phyloP scores from a whole-genome alignment of 1,140 invertebrate species.

The Drosophila nigromelanica region DNA sequence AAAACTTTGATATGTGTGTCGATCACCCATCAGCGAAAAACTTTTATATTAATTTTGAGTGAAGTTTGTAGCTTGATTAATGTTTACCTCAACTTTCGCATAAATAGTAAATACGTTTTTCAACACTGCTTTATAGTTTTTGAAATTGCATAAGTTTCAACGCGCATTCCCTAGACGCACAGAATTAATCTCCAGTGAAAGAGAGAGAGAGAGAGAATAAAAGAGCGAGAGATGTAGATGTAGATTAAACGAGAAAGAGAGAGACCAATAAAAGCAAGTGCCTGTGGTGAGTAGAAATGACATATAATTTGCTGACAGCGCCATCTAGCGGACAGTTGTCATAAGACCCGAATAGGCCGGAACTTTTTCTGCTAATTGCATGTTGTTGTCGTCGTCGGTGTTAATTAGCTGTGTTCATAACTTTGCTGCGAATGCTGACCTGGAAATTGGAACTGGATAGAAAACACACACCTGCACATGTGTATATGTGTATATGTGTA shows the following conservation, averaged over 20 bases:
- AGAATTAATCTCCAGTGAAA: background rate
- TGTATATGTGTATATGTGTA: background rate
- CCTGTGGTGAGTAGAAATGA: background rate
- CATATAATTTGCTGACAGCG: background rate
- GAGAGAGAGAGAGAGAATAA: background rate
- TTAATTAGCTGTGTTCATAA: slow-evolving; percentile 29
- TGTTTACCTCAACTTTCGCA: slow-evolving; percentile 1
- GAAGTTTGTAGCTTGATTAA: background rate
- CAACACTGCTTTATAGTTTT: slow-evolving; percentile 1
- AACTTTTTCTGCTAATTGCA: slow-evolving; percentile 17
- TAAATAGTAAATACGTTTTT: background rate
- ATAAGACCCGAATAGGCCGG: background rate
- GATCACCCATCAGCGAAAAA: background rate
- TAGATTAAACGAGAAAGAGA: background rate
- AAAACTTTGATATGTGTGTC: background rate
- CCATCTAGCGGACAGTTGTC: slow-evolving; percentile 29
- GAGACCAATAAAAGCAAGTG: background rate
- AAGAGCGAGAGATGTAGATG: background rate
- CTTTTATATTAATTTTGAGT: no score
- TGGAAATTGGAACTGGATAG: slow-evolving; percentile 17
- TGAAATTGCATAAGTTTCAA: slow-evolving; percentile 3
- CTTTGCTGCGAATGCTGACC: slow-evolving; percentile 26
- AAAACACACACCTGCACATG: background rate
- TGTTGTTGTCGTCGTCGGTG: slow-evolving; percentile 13
- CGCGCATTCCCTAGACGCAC: background rate